phyloP scores from a whole-genome alignment of 1,140 invertebrate species.

The Drosophila ambigua region DNA sequence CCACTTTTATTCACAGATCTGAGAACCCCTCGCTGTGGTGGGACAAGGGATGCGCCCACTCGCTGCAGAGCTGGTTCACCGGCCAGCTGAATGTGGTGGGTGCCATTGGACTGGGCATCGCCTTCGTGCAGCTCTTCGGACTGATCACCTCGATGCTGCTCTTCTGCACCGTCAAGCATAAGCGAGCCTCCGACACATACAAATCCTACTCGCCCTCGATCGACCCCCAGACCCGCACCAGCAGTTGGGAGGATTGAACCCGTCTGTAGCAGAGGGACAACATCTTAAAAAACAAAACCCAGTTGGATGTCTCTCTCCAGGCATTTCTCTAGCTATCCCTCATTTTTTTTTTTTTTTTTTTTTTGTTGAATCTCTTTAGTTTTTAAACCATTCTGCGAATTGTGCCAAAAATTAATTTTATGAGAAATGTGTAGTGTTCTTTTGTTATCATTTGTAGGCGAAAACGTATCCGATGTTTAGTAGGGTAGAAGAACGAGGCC shows the following conservation, averaged over 20 bases:
- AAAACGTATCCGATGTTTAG: slow-evolving; percentile 32
- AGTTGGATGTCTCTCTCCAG: background rate
- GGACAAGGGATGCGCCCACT: slow-evolving; percentile 88
- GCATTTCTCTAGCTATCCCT: slow-evolving; percentile 3
- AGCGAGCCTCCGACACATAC: slow-evolving; percentile 88
- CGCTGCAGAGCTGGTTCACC: slow-evolving; percentile 88
- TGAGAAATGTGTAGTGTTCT: slow-evolving; percentile 39
- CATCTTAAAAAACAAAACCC: background rate
- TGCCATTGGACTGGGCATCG: slow-evolving; percentile 89
- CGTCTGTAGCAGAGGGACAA: slow-evolving; percentile 39
- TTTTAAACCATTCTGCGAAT: slow-evolving; percentile 58
- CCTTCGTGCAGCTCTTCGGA: slow-evolving; percentile 89
- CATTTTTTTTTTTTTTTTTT: slow-evolving; percentile 18
- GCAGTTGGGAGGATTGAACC: slow-evolving; percentile 84
- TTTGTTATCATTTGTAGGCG: slow-evolving; percentile 43
- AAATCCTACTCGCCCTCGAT: slow-evolving; percentile 88
- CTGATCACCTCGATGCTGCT: slow-evolving; percentile 90
- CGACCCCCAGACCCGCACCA: slow-evolving; percentile 84
- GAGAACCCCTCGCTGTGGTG: slow-evolving; percentile 87
- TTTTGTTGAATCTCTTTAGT: slow-evolving; percentile 30
- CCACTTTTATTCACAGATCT: slow-evolving; percentile 64
- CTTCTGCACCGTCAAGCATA: slow-evolving; percentile 90
- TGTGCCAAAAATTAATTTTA: slow-evolving; percentile 81
- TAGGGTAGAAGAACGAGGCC: background rate
- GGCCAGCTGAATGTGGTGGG: slow-evolving; percentile 89